Evolutionary conservation across 1,140 invertebrate species (phyloP).

Genomic region (Carposina sasakii): DNA sequence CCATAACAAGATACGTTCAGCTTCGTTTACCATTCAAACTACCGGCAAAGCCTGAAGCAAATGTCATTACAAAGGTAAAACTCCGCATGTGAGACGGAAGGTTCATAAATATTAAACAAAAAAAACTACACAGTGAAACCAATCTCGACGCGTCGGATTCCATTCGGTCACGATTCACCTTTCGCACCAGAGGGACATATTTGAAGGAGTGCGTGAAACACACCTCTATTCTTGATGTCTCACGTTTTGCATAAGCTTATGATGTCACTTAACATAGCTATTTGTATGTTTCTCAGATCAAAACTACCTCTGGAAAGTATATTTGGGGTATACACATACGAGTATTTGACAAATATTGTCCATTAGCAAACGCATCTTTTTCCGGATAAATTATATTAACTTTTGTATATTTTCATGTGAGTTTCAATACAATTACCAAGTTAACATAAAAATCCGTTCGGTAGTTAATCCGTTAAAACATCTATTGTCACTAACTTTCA

Average conservation of each 20-base stretch:
- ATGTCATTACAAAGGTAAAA: slow-evolving; percentile 56
- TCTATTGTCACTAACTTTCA: too few species aligned
- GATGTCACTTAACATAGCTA: too few species aligned
- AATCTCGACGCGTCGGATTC: slow-evolving; percentile 53
- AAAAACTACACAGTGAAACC: slow-evolving; percentile 54
- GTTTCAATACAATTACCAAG: too few species aligned
- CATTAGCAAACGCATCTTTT: too few species aligned
- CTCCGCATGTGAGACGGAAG: slow-evolving; percentile 44
- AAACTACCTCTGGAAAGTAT: too few species aligned
- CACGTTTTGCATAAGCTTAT: slow-evolving; percentile 53
- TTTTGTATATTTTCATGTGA: too few species aligned
- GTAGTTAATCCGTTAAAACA: too few species aligned
- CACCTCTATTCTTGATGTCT: slow-evolving; percentile 50
- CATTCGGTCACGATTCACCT: slow-evolving; percentile 38
- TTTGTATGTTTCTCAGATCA: too few species aligned
- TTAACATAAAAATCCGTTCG: too few species aligned
- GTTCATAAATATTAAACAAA: slow-evolving; percentile 66
- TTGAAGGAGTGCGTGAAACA: slow-evolving; percentile 44
- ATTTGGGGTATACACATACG: too few species aligned
- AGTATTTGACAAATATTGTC: too few species aligned
- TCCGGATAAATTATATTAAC: too few species aligned
- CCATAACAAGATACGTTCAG: slow-evolving; percentile 32
- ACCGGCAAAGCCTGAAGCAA: slow-evolving; percentile 44
- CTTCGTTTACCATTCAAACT: slow-evolving; percentile 46
- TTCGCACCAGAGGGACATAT: slow-evolving; percentile 52